These are phyloP conservation scores for Drosophila rellima DNA, from an alignment of 2,888 invertebrate species.

Conservation along the genomic window DNA sequence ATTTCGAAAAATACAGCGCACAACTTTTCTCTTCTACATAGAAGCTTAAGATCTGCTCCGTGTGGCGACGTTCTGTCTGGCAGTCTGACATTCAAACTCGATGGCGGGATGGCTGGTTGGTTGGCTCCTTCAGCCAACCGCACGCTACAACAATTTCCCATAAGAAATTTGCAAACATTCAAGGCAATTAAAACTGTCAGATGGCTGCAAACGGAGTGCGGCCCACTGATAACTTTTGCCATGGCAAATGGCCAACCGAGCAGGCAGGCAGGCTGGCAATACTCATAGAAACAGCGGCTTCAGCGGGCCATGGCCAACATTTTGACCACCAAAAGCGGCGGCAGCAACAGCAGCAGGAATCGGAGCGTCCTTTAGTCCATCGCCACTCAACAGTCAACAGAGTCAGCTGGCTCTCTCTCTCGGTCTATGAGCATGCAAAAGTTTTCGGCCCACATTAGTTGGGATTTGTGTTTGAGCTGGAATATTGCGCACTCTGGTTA, in stretches of 20 bases:
- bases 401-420: slow-evolving; percentile 68
- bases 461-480: slow-evolving; percentile 78
- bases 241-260: slow-evolving; percentile 68
- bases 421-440: slow-evolving; percentile 62
- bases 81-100: slow-evolving; percentile 48
- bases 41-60: slow-evolving; percentile 61
- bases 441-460: slow-evolving; percentile 78
- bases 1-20: slow-evolving; percentile 58
- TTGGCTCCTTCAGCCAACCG: slow-evolving; percentile 59
- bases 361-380: slow-evolving; percentile 39
- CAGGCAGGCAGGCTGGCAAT: slow-evolving; percentile 9
- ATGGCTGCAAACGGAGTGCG: slow-evolving; percentile 47
- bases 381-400: slow-evolving; percentile 77
- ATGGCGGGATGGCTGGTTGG: slow-evolving; percentile 39
- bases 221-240: slow-evolving; percentile 70
- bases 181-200: slow-evolving; percentile 80
- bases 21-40: slow-evolving; percentile 63
- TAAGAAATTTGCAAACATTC: slow-evolving; percentile 80
- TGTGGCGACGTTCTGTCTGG: slow-evolving; percentile 24
- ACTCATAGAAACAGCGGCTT: slow-evolving; percentile 23
- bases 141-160: slow-evolving; percentile 70
- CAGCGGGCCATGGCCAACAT: slow-evolving; percentile 70
- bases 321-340: slow-evolving; percentile 63
- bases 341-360: slow-evolving; percentile 18
- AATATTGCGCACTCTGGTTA: slow-evolving; percentile 66